A percentile compares a stretch with the other conserved stretches of the same genome.
Evolutionary conservation across 2,888 invertebrate genomes (phyloP).

Genomic region (Melanostoma scalare): DNA sequence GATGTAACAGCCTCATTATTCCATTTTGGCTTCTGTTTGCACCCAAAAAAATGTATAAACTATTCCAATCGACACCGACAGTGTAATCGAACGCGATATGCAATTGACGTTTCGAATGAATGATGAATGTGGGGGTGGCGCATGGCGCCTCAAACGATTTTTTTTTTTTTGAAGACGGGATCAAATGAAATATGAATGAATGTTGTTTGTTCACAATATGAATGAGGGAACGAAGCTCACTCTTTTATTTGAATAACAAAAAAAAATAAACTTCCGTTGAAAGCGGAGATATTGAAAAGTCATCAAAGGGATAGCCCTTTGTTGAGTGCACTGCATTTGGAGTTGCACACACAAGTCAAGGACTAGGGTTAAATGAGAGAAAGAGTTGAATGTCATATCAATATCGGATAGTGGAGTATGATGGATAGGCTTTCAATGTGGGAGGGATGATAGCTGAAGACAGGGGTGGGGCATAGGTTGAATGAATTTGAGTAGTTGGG

Average conservation of each 20-base stretch:
- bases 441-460: too few relatives aligned
- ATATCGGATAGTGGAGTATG: conserved; percentile 25
- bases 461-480: too few relatives aligned
- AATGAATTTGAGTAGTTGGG: too few relatives aligned
- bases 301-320: conserved; percentile 60
- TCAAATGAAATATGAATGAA: conserved; percentile 54
- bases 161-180: conserved; percentile 38
- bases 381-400: conserved; percentile 62
- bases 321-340: conserved; percentile 46
- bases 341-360: conserved; percentile 43
- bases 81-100: conserved; percentile 68
- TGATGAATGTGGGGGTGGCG: conserved; percentile 48
- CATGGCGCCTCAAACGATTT: conserved; percentile 45
- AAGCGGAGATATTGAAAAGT: conserved; percentile 58
- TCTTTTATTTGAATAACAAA: conserved; percentile 61
- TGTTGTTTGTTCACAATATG: neutral
- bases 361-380: conserved; percentile 21
- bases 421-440: too few relatives aligned
- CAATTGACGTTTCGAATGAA: conserved; percentile 70
- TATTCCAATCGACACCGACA: neutral
- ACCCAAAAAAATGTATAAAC: conserved; percentile 19
- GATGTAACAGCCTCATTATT: conserved; percentile 54
- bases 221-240: neutral
- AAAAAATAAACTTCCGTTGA: conserved; percentile 40
- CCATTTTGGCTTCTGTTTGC: conserved; percentile 16